Evolutionary conservation across 2,888 invertebrate species (phyloP).

Genomic region (Clistopyga incitator): DNA sequence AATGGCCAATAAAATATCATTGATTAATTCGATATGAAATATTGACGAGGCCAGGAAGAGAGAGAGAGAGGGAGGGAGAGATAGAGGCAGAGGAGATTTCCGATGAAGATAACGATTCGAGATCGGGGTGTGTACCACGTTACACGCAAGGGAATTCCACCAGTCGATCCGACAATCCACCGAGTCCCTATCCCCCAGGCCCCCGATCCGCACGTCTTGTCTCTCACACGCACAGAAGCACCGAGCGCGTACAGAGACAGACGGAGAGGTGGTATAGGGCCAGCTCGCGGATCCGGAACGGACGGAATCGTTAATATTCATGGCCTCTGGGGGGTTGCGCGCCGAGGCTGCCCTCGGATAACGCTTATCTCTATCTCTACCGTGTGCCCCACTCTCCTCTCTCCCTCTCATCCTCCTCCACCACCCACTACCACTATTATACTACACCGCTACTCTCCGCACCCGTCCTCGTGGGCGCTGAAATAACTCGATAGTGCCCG

Average conservation of each 20-base stretch:
- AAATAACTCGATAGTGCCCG: conserved; percentile 81
- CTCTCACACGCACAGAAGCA: conserved; percentile 35
- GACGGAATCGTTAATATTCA: conserved; percentile 82
- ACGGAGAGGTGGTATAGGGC: conserved; percentile 57
- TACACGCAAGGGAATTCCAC: conserved; percentile 65
- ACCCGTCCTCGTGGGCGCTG: conserved; percentile 71
- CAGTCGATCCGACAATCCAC: conserved; percentile 63
- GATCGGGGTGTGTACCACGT: conserved; percentile 58
- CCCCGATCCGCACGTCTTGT: conserved; percentile 44
- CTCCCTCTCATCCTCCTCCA: neutral
- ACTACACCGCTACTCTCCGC: conserved; percentile 22
- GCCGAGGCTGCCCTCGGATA: conserved; percentile 75
- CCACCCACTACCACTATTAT: conserved; percentile 13
- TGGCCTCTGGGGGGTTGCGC: conserved; percentile 73
- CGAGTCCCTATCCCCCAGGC: conserved; percentile 19
- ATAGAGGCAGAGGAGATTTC: conserved; percentile 26
- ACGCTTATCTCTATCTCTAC: conserved; percentile 78
- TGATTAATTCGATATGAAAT: conserved; percentile 61
- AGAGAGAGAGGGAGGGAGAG: neutral
- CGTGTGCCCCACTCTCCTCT: conserved; percentile 12
- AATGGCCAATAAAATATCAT: conserved; percentile 56
- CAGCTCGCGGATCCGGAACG: conserved; percentile 67
- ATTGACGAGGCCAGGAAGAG: conserved; percentile 28
- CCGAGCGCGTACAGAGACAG: conserved; percentile 35
- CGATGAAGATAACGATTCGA: conserved; percentile 62